Conservation (phyloP, 30 jellyfish, hydroid and myxozoan species). For the Chrysaora quinquecirrha region DNA sequence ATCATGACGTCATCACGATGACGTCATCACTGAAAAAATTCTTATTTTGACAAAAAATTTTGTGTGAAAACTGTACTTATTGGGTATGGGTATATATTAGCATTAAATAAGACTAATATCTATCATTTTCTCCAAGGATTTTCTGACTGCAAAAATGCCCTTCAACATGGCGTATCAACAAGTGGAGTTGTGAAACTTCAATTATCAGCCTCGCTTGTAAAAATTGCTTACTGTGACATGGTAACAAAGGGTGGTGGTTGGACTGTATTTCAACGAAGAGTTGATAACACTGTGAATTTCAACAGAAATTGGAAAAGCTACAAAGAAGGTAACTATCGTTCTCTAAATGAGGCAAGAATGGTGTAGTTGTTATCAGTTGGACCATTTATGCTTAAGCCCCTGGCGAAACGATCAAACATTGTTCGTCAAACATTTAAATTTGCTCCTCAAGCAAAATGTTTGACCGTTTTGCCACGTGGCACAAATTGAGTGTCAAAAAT, state of each 20-base stretch:
- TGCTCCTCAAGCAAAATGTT: too few species aligned
- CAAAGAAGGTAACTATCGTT: too few species aligned
- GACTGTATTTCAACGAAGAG: slow-evolving; percentile 55
- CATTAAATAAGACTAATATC: too few species aligned
- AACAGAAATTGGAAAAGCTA: slow-evolving; percentile 36
- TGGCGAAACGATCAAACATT: too few species aligned
- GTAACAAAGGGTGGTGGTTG: slow-evolving; percentile 47
- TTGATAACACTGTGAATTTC: slow-evolving; percentile 16
- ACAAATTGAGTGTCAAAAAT: too few species aligned
- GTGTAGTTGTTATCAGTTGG: slow-evolving; percentile 6
- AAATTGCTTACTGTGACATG: slow-evolving; percentile 30
- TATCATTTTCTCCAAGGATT: not conserved
- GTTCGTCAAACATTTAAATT: too few species aligned
- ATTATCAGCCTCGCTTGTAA: not conserved
- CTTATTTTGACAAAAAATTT: too few species aligned
- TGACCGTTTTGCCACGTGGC: too few species aligned
- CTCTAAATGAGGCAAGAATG: slow-evolving; percentile 8
- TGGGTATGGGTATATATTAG: too few species aligned
- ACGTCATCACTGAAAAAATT: too few species aligned
- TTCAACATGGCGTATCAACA: not conserved
- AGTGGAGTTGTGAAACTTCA: slow-evolving; percentile 4
- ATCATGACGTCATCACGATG: too few species aligned
- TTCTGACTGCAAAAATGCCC: slow-evolving; percentile 4
- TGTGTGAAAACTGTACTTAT: too few species aligned
- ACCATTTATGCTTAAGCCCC: slow-evolving; percentile 32